phyloP scores from a whole-genome alignment of 2,113 vertebrate genomes.

The Passer domesticus region DNA sequence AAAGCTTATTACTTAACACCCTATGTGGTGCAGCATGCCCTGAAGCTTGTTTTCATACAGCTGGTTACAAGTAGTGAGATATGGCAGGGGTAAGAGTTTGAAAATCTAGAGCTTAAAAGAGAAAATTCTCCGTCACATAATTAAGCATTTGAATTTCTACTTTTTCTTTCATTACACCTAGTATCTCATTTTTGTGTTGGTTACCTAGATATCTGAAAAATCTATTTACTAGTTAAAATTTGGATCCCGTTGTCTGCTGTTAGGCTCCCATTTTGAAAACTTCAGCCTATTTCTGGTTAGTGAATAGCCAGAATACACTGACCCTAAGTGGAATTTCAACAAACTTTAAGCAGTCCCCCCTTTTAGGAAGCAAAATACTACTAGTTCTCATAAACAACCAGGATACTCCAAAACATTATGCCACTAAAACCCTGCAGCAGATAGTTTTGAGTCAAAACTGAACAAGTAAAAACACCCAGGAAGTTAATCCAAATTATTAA shows the following conservation, averaged over 20 bases:
- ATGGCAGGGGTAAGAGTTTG: not conserved
- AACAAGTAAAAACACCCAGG: not conserved
- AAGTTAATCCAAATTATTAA: constrained; percentile 8
- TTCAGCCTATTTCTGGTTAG: not conserved
- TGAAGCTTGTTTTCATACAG: not conserved
- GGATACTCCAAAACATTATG: not conserved
- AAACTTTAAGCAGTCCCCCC: not conserved
- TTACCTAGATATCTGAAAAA: not conserved
- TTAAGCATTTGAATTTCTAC: not conserved
- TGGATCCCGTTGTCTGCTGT: not conserved
- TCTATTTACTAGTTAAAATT: not conserved
- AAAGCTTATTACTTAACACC: not conserved
- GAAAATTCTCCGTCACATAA: not conserved
- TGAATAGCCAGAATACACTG: not conserved
- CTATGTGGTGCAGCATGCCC: not conserved
- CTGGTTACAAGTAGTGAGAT: not conserved
- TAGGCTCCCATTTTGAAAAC: not conserved
- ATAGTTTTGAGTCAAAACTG: not conserved
- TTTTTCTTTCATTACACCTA: not conserved
- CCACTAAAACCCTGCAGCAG: not conserved
- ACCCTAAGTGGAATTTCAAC: not conserved
- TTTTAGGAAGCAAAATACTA: not conserved
- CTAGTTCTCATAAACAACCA: not conserved
- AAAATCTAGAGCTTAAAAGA: not conserved
- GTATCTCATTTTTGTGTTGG: not conserved